These are phyloP conservation scores for Chlorospingus semifuscus DNA, from an alignment of 2,797 vertebrate species.

Conservation along the genomic window DNA sequence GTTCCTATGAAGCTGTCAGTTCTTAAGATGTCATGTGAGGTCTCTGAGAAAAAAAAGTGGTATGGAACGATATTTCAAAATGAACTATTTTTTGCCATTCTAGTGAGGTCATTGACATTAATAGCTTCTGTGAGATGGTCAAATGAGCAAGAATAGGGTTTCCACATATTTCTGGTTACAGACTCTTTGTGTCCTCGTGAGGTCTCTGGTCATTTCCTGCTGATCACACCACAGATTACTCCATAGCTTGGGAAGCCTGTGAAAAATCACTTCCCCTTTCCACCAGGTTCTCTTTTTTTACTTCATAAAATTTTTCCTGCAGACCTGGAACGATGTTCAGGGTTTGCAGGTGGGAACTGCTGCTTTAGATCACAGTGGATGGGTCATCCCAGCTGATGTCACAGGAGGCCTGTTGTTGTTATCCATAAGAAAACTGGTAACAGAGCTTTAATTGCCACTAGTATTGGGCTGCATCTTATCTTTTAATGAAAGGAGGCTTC, in stretches of 20 bases:
- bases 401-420: background rate
- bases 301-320: background rate
- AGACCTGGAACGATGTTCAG: background rate
- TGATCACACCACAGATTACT: background rate
- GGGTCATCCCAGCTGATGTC: background rate
- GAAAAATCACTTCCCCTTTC: constrained; percentile 7
- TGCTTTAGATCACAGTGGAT: background rate
- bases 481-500: background rate
- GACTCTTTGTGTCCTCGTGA: background rate
- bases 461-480: background rate
- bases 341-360: background rate
- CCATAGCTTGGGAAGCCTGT: background rate
- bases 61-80: background rate
- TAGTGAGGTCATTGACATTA: background rate
- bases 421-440: background rate
- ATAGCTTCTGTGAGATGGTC: background rate
- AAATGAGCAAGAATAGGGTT: background rate
- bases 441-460: background rate
- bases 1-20: background rate
- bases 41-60: background rate
- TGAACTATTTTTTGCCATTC: background rate
- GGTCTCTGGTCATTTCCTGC: background rate
- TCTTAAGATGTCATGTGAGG: background rate
- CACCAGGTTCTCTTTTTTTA: background rate
- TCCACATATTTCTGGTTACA: background rate